Conservation (phyloP, 2,113 vertebrate species). For the Machaerirhynchus nigripectus region DNA sequence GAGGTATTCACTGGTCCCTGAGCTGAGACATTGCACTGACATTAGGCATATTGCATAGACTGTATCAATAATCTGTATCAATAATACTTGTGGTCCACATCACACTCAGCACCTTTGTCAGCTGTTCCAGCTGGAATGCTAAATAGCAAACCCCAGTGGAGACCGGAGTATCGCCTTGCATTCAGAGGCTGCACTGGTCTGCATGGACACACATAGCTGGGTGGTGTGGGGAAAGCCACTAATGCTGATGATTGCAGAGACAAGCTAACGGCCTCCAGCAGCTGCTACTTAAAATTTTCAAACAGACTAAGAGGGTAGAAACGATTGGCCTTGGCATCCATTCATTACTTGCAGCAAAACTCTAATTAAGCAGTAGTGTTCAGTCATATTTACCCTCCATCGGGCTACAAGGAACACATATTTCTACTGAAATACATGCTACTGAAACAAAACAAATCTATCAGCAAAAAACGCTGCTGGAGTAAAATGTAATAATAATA, state of each 20-base stretch:
- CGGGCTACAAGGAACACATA: neutral
- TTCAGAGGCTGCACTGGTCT: neutral
- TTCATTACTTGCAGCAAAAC: neutral
- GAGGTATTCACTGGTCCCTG: neutral
- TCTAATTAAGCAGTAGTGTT: neutral
- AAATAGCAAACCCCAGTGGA: neutral
- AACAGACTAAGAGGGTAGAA: neutral
- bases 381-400: neutral
- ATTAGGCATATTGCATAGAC: neutral
- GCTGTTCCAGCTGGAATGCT: neutral
- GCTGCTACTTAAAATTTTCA: neutral
- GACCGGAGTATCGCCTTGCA: neutral
- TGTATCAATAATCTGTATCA: neutral
- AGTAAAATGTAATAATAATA: slow-evolving; percentile 68
- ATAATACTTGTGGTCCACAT: neutral
- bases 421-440: slow-evolving; percentile 38
- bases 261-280: neutral
- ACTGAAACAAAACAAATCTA: slow-evolving; percentile 61
- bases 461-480: slow-evolving; percentile 47
- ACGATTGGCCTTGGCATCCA: neutral
- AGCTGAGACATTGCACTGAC: neutral
- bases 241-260: neutral
- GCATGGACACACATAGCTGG: neutral
- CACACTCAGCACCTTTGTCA: neutral
- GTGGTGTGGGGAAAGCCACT: neutral